These are phyloP conservation scores for Notolabrus celidotus DNA, from an alignment of 2,797 vertebrate genomes.

Conservation along the genomic window DNA sequence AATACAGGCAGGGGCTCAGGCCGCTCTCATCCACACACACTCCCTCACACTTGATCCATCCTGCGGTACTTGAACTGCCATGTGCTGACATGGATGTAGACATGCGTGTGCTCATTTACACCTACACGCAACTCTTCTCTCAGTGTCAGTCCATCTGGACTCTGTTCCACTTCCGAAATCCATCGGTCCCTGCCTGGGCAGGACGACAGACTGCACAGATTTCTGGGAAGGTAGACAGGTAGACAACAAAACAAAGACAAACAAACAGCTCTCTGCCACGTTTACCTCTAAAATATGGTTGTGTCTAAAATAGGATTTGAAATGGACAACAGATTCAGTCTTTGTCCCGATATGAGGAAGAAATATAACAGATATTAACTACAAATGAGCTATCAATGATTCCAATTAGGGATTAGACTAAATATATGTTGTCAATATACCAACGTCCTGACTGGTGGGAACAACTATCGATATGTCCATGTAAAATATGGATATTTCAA, in stretches of 20 bases:
- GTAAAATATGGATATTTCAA: no score
- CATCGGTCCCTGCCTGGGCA: slow-evolving; percentile 35
- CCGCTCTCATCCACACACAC: slow-evolving; percentile 47
- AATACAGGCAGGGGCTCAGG: slow-evolving; percentile 69
- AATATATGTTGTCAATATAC: no score
- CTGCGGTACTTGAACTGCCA: slow-evolving; percentile 57
- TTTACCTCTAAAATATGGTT: slow-evolving; percentile 8
- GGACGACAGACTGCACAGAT: slow-evolving; percentile 29
- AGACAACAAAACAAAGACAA: slow-evolving; percentile 33
- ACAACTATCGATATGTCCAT: no score
- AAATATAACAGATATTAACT: not conserved
- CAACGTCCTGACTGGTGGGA: no score
- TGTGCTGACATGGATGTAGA: slow-evolving; percentile 54
- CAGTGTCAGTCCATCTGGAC: slow-evolving; percentile 23
- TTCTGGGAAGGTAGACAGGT: slow-evolving; percentile 48
- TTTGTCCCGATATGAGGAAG: not conserved
- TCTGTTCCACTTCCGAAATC: slow-evolving; percentile 34
- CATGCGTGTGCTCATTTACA: slow-evolving; percentile 60
- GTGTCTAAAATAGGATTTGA: not conserved
- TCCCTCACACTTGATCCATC: slow-evolving; percentile 45
- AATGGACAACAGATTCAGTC: not conserved
- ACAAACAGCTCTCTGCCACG: slow-evolving; percentile 37
- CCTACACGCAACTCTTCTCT: slow-evolving; percentile 47
- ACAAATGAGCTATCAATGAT: no score
- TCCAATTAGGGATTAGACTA: no score